Evolutionary conservation across 2,888 invertebrate species (phyloP), one percentile per base, ranked within the genome.

Genomic region (Stictocephala bisonia): DNA sequence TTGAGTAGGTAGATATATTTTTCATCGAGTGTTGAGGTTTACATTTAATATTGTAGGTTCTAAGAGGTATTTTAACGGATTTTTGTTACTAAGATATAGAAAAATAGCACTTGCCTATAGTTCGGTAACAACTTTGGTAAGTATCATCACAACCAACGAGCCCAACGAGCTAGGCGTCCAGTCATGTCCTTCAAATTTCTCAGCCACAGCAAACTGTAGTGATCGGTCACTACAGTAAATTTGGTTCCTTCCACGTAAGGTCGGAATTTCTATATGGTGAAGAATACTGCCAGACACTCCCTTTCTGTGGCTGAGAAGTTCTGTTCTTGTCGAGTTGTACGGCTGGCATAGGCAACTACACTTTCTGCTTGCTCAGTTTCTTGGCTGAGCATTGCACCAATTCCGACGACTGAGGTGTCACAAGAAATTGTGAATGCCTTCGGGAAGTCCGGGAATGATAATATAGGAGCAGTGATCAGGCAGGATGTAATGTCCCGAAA

Each of bases 221-320:
- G 48, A 15, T 48, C 48, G 9, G 48, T 48, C 15, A 48, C 18
- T 48, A 48, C 48, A 9, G 7, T 4, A 13, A 48, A 27, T 74
- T 78, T 22, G 60, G 35, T n/a, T 79, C 79, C 80, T 35, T 80
- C 77, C 0, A 80, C 7, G 40, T 80, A 80, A 0, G 72, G 71
- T 15, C 80, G 56, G 35, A 77, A 79, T 41, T 77, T 77, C 2
- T 70, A 66, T 1, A 80, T 72, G 0, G 76, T 74, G 77, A 77
- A 79, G 0, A 79, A 4, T 0, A 80, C 76, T 0, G 79, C 78
- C n/a, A n/a, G n/a, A n/a, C n/a, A 80, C 27, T 81, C 79, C 22
- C 58, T 68, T 56, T 79, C 77, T 0, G 79, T 79, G 6, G 75
- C 75, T 0, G 76, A 56, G 31, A 78, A 80, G 22, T 77, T 77